phyloP scores from a whole-genome alignment of 2,888 invertebrate genomes.

The Volucella inflata region DNA sequence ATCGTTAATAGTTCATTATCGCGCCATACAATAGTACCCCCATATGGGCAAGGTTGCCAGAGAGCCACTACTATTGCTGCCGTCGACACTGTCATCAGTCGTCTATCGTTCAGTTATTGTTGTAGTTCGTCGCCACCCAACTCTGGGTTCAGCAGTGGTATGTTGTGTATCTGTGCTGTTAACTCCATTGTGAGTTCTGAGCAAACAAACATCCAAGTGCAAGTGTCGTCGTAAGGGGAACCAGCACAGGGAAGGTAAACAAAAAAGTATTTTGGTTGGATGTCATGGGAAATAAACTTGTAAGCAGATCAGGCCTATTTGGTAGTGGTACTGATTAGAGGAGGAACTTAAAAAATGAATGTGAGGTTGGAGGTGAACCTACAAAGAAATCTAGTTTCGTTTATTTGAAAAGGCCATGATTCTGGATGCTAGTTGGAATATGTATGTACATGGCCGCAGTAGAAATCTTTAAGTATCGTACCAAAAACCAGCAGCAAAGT shows the following conservation, averaged over 20 bases:
- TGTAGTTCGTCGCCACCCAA: slow-evolving; percentile 32
- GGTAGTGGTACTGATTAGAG: neutral
- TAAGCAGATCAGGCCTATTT: slow-evolving; percentile 61
- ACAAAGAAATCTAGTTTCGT: slow-evolving; percentile 26
- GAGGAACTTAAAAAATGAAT: slow-evolving; percentile 37
- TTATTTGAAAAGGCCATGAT: slow-evolving; percentile 27
- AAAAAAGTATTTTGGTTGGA: slow-evolving; percentile 58
- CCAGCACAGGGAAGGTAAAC: slow-evolving; percentile 56
- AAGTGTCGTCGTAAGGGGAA: slow-evolving; percentile 54
- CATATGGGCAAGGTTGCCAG: slow-evolving; percentile 33
- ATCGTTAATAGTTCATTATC: slow-evolving; percentile 77
- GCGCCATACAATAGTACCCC: slow-evolving; percentile 56
- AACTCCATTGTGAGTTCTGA: slow-evolving; percentile 51
- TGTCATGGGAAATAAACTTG: slow-evolving; percentile 63
- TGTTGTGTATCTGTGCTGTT: slow-evolving; percentile 11
- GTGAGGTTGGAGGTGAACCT: slow-evolving; percentile 25
- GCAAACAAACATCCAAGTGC: slow-evolving; percentile 59
- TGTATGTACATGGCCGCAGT: neutral
- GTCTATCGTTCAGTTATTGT: neutral
- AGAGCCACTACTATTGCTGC: slow-evolving; percentile 44
- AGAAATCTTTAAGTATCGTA: neutral
- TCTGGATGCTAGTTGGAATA: neutral
- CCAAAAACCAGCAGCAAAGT: slow-evolving; percentile 14
- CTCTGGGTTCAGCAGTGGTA: slow-evolving; percentile 14
- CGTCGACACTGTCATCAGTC: slow-evolving; percentile 48